Base-by-base conservation (phyloP, 2,797 vertebrate genomes). In the Caiman crocodilus region DNA sequence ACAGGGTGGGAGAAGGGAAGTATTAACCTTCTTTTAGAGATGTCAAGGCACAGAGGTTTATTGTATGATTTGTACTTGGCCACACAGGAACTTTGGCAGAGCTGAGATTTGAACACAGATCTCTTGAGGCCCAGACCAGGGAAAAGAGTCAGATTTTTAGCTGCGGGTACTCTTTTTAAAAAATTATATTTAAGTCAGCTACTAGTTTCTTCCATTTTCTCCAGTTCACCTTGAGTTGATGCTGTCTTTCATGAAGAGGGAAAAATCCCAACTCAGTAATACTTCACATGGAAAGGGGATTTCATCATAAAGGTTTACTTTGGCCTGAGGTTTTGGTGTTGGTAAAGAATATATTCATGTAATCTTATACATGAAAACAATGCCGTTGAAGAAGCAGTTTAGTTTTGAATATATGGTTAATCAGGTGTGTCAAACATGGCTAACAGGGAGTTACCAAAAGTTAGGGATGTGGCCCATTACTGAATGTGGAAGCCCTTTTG, bases 381-480 rank as follows among this genome's bases (percentile, higher is more conserved):
- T 79, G 89, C 83, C 17, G 88, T 84, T 71, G 73, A 79, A 84
- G 63, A 93, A 90, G 78, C 90, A 74, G 87, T 93, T 88, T 42
- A 42, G 21, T 21, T 71, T 71, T 71, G 32, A 42, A 14, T 42
- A 35, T 13, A 35, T 42, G 42, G 42, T 42, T 42, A 42, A 42
- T 42, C 42, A 42, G 42, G 42, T 42, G 42, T 42, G 42, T 9
- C 42, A 42, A 42, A 42, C 7, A 42, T 7, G 42, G 42, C 42
- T 42, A 42, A 5, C 42, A 42, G 42, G 42, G 42, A 42, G 42
- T 7, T 42, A 42, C 42, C 42, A 42, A 42, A 42, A 42, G 42
- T 42, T 42, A 7, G 42, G 42, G 7, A 42, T 42, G 42, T 42
- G 42, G 42, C 42, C 42, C 42, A 7, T 42, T 42, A 42, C 42